Conservation (phyloP, 1,140 invertebrate species). For the Luehdorfia chinensis region DNA sequence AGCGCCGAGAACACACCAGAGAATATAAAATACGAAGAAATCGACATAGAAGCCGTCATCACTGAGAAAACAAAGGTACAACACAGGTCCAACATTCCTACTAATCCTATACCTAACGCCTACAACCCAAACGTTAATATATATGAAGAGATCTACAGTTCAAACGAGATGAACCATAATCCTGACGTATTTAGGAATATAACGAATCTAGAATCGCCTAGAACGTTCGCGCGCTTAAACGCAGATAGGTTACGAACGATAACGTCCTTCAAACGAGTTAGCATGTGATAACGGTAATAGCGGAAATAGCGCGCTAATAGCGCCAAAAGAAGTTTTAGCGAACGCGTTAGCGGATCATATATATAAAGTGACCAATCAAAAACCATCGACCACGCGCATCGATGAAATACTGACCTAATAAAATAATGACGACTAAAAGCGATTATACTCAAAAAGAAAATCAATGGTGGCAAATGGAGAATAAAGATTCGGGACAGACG, state of each 20-base stretch:
- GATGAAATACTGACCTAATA: slow-evolving; percentile 72
- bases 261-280: slow-evolving; percentile 40
- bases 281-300: slow-evolving; percentile 42
- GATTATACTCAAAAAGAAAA: slow-evolving; percentile 54
- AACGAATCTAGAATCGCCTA: slow-evolving; percentile 57
- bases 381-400: slow-evolving; percentile 68
- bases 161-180: slow-evolving; percentile 27
- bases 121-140: slow-evolving; percentile 37
- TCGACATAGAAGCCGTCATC: slow-evolving; percentile 60
- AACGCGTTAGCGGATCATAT: slow-evolving; percentile 72
- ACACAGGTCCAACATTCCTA: slow-evolving; percentile 71
- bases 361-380: slow-evolving; percentile 76
- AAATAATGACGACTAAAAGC: slow-evolving; percentile 54
- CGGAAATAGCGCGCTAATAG: slow-evolving; percentile 42
- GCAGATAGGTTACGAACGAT: slow-evolving; percentile 69
- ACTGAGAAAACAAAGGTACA: slow-evolving; percentile 73
- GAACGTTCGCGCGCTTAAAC: slow-evolving; percentile 66
- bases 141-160: slow-evolving; percentile 25
- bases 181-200: slow-evolving; percentile 51
- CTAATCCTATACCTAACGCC: slow-evolving; percentile 60
- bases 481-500: slow-evolving; percentile 40
- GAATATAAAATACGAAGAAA: slow-evolving; percentile 47
- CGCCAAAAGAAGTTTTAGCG: slow-evolving; percentile 66
- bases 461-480: slow-evolving; percentile 62
- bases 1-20: slow-evolving; percentile 69